Evolutionary conservation across 2,797 vertebrate species (phyloP).

Genomic region (Taeniopygia guttata): DNA sequence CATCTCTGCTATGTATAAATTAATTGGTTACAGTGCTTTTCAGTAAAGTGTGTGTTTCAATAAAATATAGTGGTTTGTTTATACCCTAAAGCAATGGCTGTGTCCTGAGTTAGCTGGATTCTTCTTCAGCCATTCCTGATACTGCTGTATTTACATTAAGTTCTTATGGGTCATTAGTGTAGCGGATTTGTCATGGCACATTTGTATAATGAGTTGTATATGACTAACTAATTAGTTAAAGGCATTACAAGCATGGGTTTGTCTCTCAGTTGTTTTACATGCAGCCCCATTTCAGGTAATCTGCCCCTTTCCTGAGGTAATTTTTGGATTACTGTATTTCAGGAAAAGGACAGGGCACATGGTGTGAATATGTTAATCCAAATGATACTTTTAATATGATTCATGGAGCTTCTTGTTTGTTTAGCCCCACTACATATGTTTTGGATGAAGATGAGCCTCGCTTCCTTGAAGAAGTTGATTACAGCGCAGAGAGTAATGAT

Average conservation of each 20-base stretch:
- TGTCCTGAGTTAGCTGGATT: background rate
- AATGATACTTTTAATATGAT: background rate
- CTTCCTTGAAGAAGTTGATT: constrained; percentile 96
- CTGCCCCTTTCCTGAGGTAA: background rate
- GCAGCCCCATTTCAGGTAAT: background rate
- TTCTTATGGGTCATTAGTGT: background rate
- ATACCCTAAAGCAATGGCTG: background rate
- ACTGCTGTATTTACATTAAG: background rate
- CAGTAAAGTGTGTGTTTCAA: background rate
- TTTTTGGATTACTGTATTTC: background rate
- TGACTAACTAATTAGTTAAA: background rate
- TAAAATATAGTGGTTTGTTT: background rate
- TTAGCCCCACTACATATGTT: constrained; percentile 89
- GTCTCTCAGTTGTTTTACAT: background rate
- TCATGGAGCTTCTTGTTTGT: constrained; percentile 31
- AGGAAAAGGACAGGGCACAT: background rate
- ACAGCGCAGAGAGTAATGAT: constrained; percentile 96
- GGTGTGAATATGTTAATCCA: background rate
- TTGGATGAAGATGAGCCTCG: constrained; percentile 95
- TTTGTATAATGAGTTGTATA: background rate
- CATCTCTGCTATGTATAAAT: background rate
- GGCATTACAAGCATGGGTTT: background rate
- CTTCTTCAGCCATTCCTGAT: background rate
- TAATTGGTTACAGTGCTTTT: background rate
- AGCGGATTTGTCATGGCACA: background rate